A percentile compares a stretch with the other conserved stretches of the same genome.
phyloP scores from a whole-genome alignment of 2,797 vertebrate species.

The Leucoraja ocellata region DNA sequence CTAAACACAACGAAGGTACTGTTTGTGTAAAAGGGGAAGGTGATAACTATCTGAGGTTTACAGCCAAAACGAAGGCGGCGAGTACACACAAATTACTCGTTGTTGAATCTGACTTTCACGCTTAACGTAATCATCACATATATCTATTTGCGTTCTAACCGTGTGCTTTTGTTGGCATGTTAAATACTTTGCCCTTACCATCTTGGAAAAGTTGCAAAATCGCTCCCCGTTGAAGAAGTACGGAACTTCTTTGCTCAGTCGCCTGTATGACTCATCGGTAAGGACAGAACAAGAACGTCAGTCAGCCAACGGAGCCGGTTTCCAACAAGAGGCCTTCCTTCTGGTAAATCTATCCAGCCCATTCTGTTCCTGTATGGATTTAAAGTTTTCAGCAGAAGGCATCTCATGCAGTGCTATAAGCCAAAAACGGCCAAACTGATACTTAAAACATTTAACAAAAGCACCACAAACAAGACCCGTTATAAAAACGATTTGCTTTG shows the following conservation, averaged over 20 bases:
- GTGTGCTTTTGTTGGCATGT: not conserved
- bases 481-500: too few relatives aligned
- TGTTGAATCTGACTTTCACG: not conserved
- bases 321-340: not conserved
- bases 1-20: not conserved
- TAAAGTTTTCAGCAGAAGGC: not conserved
- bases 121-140: too few relatives aligned
- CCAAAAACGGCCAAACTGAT: not conserved
- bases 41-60: not conserved
- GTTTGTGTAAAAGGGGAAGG: not conserved
- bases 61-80: not conserved
- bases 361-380: not conserved
- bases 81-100: too few relatives aligned
- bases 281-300: not conserved
- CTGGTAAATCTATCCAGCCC: not conserved
- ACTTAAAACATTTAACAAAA: too few relatives aligned
- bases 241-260: not conserved
- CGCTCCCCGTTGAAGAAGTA: not conserved
- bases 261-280: not conserved
- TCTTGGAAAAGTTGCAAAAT: not conserved
- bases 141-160: not conserved
- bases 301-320: not conserved
- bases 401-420: not conserved
- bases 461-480: too few relatives aligned
- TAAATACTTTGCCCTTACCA: not conserved